phyloP scores from a whole-genome alignment of 2,797 vertebrate genomes.

The Calcarius lapponicus region DNA sequence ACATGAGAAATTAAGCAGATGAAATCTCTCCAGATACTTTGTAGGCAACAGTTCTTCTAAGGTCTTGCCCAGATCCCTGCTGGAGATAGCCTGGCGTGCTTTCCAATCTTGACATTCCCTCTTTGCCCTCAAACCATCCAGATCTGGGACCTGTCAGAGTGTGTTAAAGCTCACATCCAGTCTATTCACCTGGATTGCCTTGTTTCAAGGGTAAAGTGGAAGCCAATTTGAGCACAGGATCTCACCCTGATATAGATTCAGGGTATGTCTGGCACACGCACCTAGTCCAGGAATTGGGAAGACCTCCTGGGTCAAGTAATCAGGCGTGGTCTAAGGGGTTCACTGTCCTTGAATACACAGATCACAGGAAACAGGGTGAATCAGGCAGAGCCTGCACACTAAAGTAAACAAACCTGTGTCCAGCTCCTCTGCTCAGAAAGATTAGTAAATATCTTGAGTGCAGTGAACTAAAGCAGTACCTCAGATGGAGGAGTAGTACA shows the following conservation, averaged over 20 bases:
- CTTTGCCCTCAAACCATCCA: constrained; percentile 39
- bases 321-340: not conserved
- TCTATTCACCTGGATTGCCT: not conserved
- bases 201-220: not conserved
- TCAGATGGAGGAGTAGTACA: not conserved
- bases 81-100: not conserved
- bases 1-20: not conserved
- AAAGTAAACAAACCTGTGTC: not conserved
- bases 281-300: not conserved
- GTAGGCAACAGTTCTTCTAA: constrained; percentile 21
- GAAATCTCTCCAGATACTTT: not conserved
- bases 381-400: not conserved
- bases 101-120: constrained; percentile 13
- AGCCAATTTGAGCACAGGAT: not conserved
- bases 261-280: not conserved
- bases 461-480: not conserved
- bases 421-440: not conserved
- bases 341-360: not conserved
- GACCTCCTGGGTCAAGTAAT: not conserved
- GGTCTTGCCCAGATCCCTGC: constrained; percentile 26
- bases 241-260: not conserved
- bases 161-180: not conserved
- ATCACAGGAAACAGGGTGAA: not conserved
- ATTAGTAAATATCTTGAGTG: not conserved
- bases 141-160: not conserved